Evolutionary conservation across 1,140 invertebrate species (phyloP).

Genomic region (Drosophila rhopaloa): DNA sequence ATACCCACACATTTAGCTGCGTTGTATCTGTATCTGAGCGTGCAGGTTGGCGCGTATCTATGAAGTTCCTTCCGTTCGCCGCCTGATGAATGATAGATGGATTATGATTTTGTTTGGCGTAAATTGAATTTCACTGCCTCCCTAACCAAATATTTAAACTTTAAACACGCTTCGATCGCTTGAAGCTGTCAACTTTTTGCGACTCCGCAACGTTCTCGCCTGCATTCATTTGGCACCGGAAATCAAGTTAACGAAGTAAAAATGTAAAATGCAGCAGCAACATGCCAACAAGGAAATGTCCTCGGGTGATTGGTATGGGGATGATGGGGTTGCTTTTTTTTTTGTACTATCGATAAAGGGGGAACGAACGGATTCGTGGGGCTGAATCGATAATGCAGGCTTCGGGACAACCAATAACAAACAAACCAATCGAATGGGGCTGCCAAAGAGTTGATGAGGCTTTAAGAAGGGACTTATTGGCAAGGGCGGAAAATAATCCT

Average conservation of each 20-base stretch:
- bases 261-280: conserved; percentile 75
- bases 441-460: conserved; percentile 25
- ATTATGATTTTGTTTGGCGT: conserved; percentile 84
- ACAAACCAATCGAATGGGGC: conserved; percentile 35
- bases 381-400: conserved; percentile 48
- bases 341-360: conserved; percentile 1
- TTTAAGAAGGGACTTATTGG: conserved; percentile 15
- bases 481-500: too few relatives aligned
- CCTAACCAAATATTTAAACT: conserved; percentile 61
- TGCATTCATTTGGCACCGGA: conserved; percentile 75
- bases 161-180: conserved; percentile 57
- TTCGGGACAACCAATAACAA: conserved; percentile 38
- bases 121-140: conserved; percentile 78
- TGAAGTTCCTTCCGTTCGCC: conserved; percentile 76
- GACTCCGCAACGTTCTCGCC: conserved; percentile 41
- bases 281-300: conserved; percentile 53
- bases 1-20: conserved; percentile 11
- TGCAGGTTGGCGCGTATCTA: conserved; percentile 67
- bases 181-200: conserved; percentile 65
- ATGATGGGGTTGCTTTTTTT: not conserved
- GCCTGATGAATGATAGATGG: conserved; percentile 84
- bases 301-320: conserved; percentile 20
- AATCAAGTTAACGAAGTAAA: conserved; percentile 83
- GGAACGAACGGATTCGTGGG: conserved; percentile 16
- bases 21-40: conserved; percentile 50